Base-by-base conservation (phyloP, 2,888 invertebrate species). In the Drosophila greeni region DNA sequence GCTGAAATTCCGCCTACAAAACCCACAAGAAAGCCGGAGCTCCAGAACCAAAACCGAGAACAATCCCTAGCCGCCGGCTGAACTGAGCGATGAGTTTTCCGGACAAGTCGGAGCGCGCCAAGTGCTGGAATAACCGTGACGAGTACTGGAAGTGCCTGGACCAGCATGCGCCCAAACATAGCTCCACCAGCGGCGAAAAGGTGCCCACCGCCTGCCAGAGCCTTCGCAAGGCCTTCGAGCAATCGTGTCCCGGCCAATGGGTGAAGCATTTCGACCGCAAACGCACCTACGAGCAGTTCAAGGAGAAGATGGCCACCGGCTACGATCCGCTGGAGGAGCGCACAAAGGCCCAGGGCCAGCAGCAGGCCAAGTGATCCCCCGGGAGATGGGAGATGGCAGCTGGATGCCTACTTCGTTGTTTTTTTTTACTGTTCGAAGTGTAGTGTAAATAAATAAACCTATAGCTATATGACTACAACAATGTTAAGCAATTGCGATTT, bases 181-280 rank as follows among this genome's bases (percentile, higher is more conserved):
- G 86, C 59, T 84, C 85, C 11, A 89, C 88, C 9, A 88, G 87
- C 52, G 93, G 92, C 55, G 91, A 90, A 86, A 89, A 90, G 53
- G 88, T 86, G 11, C 87, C 87, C 9, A 90, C 90, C 76, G 90
- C 89, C 67, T 97, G 97, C 88, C 88, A 89, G 68, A 91, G 93
- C 82, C 89, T 95, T 75, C 92, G 95, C 73, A 92, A 93, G 89
- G 74, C 92, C 52, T 96, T 94, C 87, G 95, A 95, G 90, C 91
- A 91, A 67, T 92, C 92, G 24, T 97, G 96, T 86, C 94, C 95
- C 2, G 88, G 91, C 2, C 94, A 95, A 87, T 96, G 97, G 98
- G 96, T 97, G 43, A 95, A 95, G 87, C 97, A 98, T 90, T 98
- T 98, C 88, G 97, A 97, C 90, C 92, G 96, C 81, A 96, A 95